Base-by-base conservation (phyloP, 2,888 invertebrate species). In the Drosophila pegasa region DNA sequence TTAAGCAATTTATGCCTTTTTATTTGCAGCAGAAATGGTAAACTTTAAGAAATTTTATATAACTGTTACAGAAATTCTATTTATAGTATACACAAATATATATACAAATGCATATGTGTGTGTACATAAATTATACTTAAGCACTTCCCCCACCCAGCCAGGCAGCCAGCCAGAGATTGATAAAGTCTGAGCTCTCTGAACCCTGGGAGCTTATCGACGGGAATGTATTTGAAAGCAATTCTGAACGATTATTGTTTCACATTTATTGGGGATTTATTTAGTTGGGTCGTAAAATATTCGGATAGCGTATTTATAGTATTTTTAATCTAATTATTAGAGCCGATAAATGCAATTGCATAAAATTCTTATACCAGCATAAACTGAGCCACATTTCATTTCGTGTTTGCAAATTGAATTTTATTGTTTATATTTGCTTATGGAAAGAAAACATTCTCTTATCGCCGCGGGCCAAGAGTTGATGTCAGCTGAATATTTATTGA, bases 131-230 rank as follows among this genome's bases (percentile, higher is more conserved):
- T 16, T 29, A 29, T 18, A 12, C 16, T 6, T 7, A 3, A 31
- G 18, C 7, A 8, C 12, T 29, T 10, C 14, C 0, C 8, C 22
- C n/a, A n/a, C n/a, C n/a, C n/a, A n/a, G n/a, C n/a, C n/a, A n/a
- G n/a, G n/a, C n/a, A n/a, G n/a, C 16, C 12, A 38, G 18, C n/a
- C 10, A 27, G 6, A 12, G 3, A 20, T 54, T 51, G 71, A 61
- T 67, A 71, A 67, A 12, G 41, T 31, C 8, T 57, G 57, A 71
- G 43, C 48, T 27, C 20, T 10, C 22, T 27, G 22, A 37, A 37
- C 25, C 8, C 25, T 9, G 1, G 12, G 7, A 18, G 25, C 51
- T 69, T 73, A 69, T 63, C 63, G 27, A n/a, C 14, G 25, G 10
- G 4, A 12, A 35, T 31, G 10, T 5, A 12, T 4, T 25, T 31